Conservation (phyloP, 2,797 vertebrate species). For the Spatula clypeata region DNA sequence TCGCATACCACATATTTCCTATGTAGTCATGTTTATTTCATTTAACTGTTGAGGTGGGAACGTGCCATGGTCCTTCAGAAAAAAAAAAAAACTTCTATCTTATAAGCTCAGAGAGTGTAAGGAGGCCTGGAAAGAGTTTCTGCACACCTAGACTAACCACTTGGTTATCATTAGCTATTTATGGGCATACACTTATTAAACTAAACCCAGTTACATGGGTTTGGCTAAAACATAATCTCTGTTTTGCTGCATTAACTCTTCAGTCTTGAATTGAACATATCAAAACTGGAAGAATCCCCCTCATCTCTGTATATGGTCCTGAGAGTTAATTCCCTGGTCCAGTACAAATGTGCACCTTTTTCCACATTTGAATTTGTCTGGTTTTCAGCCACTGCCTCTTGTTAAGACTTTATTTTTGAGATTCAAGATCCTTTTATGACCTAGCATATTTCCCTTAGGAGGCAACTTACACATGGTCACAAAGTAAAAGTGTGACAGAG, state of each 20-base stretch:
- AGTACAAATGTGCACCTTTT: background rate
- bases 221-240: background rate
- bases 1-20: background rate
- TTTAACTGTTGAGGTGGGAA: background rate
- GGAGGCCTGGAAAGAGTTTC: background rate
- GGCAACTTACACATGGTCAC: background rate
- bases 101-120: background rate
- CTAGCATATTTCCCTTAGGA: slow-evolving; percentile 28
- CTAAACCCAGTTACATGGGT: background rate
- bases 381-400: background rate
- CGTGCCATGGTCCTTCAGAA: background rate
- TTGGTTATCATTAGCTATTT: background rate
- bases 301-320: background rate
- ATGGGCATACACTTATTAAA: background rate
- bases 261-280: background rate
- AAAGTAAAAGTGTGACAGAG: background rate
- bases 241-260: background rate
- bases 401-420: slow-evolving; percentile 49
- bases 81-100: background rate
- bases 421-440: slow-evolving; percentile 45
- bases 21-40: background rate
- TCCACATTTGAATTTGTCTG: slow-evolving; percentile 6
- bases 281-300: background rate
- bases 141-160: background rate
- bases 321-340: slow-evolving; percentile 1